phyloP scores from a whole-genome alignment of 1,140 invertebrate genomes.

The Epicauta chinensis region DNA sequence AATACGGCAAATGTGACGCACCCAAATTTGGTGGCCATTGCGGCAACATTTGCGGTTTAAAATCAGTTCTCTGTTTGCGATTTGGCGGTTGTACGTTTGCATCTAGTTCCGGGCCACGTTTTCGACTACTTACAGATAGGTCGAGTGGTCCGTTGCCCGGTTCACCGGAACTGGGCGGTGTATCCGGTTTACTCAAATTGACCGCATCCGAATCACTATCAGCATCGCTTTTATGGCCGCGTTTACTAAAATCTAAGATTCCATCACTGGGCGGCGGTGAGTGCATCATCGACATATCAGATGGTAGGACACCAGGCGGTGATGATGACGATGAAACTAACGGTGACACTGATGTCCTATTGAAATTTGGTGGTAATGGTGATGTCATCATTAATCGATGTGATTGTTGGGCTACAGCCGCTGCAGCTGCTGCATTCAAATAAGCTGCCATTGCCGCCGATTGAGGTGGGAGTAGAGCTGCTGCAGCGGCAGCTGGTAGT shows the following conservation, averaged over 20 bases:
- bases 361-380: constrained; percentile 54
- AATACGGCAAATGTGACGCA: constrained; percentile 69
- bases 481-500: constrained; percentile 49
- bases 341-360: constrained; percentile 51
- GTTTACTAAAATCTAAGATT: constrained; percentile 72
- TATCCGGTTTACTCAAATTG: constrained; percentile 58
- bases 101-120: constrained; percentile 57
- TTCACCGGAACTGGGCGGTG: constrained; percentile 45
- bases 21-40: constrained; percentile 73
- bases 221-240: constrained; percentile 45
- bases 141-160: constrained; percentile 70
- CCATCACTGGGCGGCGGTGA: constrained; percentile 47
- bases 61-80: constrained; percentile 56
- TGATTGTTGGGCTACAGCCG: constrained; percentile 57
- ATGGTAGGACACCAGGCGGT: constrained; percentile 42
- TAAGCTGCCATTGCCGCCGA: constrained; percentile 74
- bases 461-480: constrained; percentile 62
- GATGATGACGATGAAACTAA: constrained; percentile 54
- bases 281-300: constrained; percentile 43
- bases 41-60: constrained; percentile 56
- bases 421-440: constrained; percentile 58
- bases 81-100: constrained; percentile 54
- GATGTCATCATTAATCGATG: constrained; percentile 72
- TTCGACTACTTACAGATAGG: constrained; percentile 67
- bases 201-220: constrained; percentile 56